Base-by-base conservation (phyloP, 2,797 vertebrate species). In the Argentina silus region DNA sequence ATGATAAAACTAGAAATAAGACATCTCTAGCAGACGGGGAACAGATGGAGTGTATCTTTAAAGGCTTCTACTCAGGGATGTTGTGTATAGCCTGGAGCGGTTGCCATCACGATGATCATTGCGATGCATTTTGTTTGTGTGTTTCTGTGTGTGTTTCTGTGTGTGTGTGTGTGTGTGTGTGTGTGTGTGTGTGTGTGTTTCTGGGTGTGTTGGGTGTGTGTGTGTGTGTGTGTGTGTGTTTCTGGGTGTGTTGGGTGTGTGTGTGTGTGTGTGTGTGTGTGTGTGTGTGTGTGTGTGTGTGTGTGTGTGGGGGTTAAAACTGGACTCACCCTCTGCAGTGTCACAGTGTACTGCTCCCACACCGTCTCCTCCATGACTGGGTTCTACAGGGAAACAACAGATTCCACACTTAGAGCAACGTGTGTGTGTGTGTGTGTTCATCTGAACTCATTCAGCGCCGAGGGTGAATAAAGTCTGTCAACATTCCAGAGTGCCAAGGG, bases 281-380 rank as follows among this genome's bases (percentile, higher is more conserved):
- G 5, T 23, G 14, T 15, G 6, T 17, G 57, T 23, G 21, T 36
- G 50, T 51, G 7, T 69, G 67, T 47, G 50, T 69, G 42, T 19
- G n/a, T 53, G 65, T 67, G 65, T 53, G 36, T 36, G 47, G 23
- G 27, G 7, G 48, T 10, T 17, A 23, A 69, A 78, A 75, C 70
- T 56, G 75, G 79, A 85, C 89, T 95, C 91, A 98, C 98, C 94
- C 96, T 96, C 73, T 99, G 97, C 80, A 99, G 93, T 83, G 96
- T 98, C 89, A 98, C 97, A 0, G 95, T 98, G 88, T 96, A 98
- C 93, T 98, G 96, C 88, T 99, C 97, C 97, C 97, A 99, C 91
- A 97, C 95, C 11, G 94, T 91, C 87, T 98, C 97, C 93, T 98
- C 98, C 98, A 98, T 99, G 83, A 91, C 95, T 76, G 95, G 88